phyloP scores from a whole-genome alignment of 2,888 invertebrate species.

The Malachius bipustulatus region DNA sequence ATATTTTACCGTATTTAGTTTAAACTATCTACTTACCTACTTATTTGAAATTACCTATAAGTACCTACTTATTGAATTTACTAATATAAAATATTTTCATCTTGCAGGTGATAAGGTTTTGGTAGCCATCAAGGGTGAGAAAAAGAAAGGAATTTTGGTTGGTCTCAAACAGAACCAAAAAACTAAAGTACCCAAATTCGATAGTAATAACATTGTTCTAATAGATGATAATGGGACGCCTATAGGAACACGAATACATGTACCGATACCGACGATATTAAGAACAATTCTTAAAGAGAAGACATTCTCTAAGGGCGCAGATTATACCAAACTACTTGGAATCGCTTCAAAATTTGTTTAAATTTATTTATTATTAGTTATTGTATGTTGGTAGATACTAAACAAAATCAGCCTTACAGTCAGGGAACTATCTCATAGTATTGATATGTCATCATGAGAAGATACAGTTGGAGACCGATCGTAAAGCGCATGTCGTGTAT shows the following conservation, averaged over 20 bases:
- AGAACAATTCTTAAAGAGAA: conserved; percentile 73
- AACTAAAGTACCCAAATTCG: conserved; percentile 76
- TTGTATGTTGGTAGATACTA: too few species aligned
- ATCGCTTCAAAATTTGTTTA: conserved; percentile 83
- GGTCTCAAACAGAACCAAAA: conserved; percentile 77
- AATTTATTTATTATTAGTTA: conserved; percentile 11
- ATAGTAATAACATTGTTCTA: conserved; percentile 90
- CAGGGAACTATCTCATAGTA: too few species aligned
- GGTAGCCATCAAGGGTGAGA: conserved; percentile 89
- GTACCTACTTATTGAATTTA: too few species aligned
- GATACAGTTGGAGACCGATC: too few species aligned
- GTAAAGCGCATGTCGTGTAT: too few species aligned
- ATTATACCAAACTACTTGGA: conserved; percentile 84
- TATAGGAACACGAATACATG: conserved; percentile 87
- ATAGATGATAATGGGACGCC: conserved; percentile 93
- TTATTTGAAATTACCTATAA: too few species aligned
- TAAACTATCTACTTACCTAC: too few species aligned
- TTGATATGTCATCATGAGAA: too few species aligned
- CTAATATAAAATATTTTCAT: too few species aligned
- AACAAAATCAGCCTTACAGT: too few species aligned
- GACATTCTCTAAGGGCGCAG: conserved; percentile 69
- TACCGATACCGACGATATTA: conserved; percentile 85
- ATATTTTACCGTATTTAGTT: not conserved
- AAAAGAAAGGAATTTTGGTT: conserved; percentile 84
- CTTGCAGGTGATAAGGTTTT: conserved; percentile 72